Evolutionary conservation across 2,888 invertebrate genomes (phyloP), one percentile per base, ranked within the genome.

Genomic region (Petrophora chlorosata): DNA sequence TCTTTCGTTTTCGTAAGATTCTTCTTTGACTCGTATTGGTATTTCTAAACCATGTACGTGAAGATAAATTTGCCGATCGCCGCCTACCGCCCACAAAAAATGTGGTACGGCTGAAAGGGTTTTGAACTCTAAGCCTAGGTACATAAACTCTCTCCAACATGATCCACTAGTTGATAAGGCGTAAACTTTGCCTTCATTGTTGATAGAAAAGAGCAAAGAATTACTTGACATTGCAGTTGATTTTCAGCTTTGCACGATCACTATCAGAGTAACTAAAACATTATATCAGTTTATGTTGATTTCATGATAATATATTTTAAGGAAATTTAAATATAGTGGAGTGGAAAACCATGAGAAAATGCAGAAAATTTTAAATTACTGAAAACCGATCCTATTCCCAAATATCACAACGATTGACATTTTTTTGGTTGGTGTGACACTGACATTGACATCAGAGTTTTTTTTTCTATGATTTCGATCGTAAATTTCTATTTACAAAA

Each of bases 1-100:
- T 59, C 98, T 91, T 93, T 98, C 97, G 80, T 98, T 98, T 86
- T 98, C 98, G 77, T 95, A 98, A 0, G 97, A 94, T 77, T 97
- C 96, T 82, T 98, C 98, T 77, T 95, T 94, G 0, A 97, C 95
- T 56, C 97, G 91, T 58, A 98, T 98, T 0, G 98, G 97, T 65
- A 98, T 94, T 82, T 98, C 98, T 48, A 96, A 87, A 0, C 96
- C 95, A 74, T 97, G 96, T 3, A 98, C 97, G 73, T 96, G 97
- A 1, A 98, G 94, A 77, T 98, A 98, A 40, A 97, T 94, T 85
- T 98, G 98, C 54, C 98, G 94, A 78, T 98, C 97, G 5, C 97
- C 96, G 23, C 98, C 98, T 45, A 98, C 94, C 1, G 97, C 97
- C 98, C 98, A 98, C 70, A 97, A 91, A 71, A 95, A 95, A 84